Evolutionary conservation across 2,888 invertebrate species (phyloP), one percentile per base, ranked within the genome.

Genomic region (Hirudinaria manillensis): DNA sequence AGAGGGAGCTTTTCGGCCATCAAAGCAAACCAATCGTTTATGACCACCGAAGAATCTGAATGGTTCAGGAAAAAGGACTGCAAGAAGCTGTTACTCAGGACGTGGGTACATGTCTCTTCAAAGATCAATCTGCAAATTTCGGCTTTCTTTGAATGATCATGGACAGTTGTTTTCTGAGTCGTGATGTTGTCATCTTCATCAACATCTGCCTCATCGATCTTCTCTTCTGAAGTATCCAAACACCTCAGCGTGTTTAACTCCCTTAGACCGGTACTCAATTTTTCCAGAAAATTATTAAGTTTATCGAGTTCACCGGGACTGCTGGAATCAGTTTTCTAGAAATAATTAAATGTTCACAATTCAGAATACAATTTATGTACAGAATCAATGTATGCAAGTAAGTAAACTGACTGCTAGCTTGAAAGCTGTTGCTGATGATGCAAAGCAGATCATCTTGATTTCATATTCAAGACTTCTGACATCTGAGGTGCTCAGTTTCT

Each of bases 51-150:
- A 16, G 7, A 7, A 7, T 16, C 7, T 3, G 7, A 61, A 13
- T 61, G 24, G 61, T 61, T 61, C 61, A 61, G n/a, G 61, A 61
- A 61, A 29, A 61, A 61, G 7, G 61, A 21, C 29, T 29, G 61
- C 29, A 61, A 61, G 29, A 61, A 61, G 29, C 61, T 61, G 7
- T n/a, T 29, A n/a, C 61, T 61, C 10, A 61, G n/a, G 10, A 61
- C 24, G 2, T 61, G 29, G 24, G 61, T 61, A n/a, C 61, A 61
- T 6, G 61, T 61, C 29, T 61, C 61, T 61, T 61, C 29, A 29
- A 27, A 61, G n/a, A 61, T 61, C 29, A n/a, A 61, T 27, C 10
- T 29, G 24, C 24, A 27, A 24, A 61, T 27, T n/a, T 61, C 61
- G 13, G 24, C 61, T 29, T 61, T 24, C 29, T 61, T 61, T 4